Percentiles rank a stretch among this genome's conserved stretches.
Evolutionary conservation across 2,888 invertebrate genomes (phyloP).

Genomic region (Amorpha juglandis): DNA sequence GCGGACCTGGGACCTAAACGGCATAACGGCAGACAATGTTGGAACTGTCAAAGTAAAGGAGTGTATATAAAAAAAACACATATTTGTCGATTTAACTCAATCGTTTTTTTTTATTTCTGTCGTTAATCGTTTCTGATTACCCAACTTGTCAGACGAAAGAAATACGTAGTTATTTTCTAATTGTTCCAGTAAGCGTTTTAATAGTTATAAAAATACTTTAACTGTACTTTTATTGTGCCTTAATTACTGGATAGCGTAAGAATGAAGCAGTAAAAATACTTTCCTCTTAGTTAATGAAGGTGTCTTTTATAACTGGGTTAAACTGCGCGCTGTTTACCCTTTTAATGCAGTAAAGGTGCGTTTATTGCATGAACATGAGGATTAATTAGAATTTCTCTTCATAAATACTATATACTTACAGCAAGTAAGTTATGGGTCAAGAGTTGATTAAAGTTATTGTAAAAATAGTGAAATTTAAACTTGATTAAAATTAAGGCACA

Average conservation of each 20-base stretch:
- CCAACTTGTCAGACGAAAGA: too few species aligned
- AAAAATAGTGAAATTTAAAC: too few species aligned
- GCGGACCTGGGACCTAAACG: too few species aligned
- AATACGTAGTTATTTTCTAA: background rate
- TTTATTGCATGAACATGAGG: background rate
- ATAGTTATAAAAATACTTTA: constrained; percentile 1
- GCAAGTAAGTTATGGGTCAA: background rate
- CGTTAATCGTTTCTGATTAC: too few species aligned
- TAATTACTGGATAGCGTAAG: constrained; percentile 21
- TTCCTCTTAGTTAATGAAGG: constrained; percentile 15
- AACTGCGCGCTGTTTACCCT: constrained; percentile 1
- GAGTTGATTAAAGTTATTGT: too few species aligned
- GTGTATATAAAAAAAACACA: background rate
- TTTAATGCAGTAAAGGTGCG: background rate
- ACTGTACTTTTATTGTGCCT: constrained; percentile 4
- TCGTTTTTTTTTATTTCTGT: too few species aligned
- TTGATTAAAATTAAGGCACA: too few species aligned
- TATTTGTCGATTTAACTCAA: too few species aligned
- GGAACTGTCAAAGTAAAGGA: too few species aligned
- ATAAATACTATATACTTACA: background rate
- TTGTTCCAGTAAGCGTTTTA: background rate
- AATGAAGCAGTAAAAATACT: constrained; percentile 17
- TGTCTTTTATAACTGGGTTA: constrained; percentile 14
- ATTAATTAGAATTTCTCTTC: too few species aligned
- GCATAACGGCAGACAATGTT: too few species aligned